These are phyloP conservation scores for Xanthia togata DNA, from an alignment of 2,888 invertebrate genomes.

Conservation along the genomic window DNA sequence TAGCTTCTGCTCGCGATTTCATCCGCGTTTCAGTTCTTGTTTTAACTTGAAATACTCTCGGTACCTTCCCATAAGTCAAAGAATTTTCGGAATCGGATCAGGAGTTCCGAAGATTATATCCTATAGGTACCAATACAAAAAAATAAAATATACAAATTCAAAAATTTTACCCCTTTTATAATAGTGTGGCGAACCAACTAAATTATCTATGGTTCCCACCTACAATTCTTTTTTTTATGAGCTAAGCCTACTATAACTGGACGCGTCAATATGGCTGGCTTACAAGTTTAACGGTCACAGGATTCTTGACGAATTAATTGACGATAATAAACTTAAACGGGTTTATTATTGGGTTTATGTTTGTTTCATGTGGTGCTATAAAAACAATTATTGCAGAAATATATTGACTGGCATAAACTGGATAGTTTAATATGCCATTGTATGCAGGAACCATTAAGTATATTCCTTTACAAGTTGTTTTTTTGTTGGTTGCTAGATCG, in stretches of 20 bases:
- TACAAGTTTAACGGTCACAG: background rate
- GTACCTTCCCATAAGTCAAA: no score
- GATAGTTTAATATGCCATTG: background rate
- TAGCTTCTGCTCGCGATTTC: no score
- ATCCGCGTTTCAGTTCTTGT: no score
- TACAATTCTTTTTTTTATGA: background rate
- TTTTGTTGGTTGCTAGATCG: background rate
- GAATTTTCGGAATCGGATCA: no score
- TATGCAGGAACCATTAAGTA: background rate
- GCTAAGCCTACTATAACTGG: no score
- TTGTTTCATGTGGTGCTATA: constrained; percentile 9
- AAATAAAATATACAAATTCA: no score
- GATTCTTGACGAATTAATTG: constrained; percentile 16
- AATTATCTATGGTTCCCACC: no score
- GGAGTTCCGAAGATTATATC: no score
- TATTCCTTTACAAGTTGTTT: background rate
- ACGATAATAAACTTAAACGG: constrained; percentile 1
- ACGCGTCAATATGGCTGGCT: background rate
- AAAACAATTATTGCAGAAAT: constrained; percentile 14
- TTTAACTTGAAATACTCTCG: no score
- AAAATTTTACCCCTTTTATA: no score
- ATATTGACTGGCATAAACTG: background rate
- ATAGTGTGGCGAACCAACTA: no score
- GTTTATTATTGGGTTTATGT: constrained; percentile 18
- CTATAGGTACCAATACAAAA: no score